phyloP scores from a whole-genome alignment of 2,113 vertebrate species.

The Pristiophorus japonicus region DNA sequence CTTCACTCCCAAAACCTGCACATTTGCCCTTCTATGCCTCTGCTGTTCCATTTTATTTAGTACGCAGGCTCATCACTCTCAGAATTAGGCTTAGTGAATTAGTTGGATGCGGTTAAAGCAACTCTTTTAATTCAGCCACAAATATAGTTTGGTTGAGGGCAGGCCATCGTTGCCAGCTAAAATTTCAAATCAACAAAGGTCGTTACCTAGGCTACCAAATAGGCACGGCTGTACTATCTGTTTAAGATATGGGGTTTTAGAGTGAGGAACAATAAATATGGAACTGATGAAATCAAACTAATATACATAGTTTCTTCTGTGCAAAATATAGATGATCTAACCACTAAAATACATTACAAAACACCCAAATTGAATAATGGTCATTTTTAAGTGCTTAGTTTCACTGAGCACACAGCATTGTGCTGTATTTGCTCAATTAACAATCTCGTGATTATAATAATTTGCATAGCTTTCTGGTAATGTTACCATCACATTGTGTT shows the following conservation, averaged over 20 bases:
- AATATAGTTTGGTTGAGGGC: background rate
- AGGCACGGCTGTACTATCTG: background rate
- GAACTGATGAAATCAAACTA: background rate
- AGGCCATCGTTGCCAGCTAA: background rate
- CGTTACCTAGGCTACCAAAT: background rate
- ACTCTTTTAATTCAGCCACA: background rate
- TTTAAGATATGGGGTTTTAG: background rate
- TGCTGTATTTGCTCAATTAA: background rate
- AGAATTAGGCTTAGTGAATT: background rate
- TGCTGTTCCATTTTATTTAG: background rate
- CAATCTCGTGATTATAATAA: background rate
- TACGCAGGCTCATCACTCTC: background rate
- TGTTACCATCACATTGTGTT: background rate
- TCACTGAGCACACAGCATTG: background rate
- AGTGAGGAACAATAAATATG: no score
- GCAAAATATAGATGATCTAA: background rate
- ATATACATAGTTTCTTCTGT: background rate
- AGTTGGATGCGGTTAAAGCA: background rate
- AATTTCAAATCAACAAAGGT: background rate
- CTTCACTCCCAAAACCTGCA: background rate
- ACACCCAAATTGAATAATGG: background rate
- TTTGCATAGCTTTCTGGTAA: background rate
- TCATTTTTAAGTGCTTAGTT: background rate
- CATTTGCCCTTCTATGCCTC: background rate
- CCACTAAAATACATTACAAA: no score